Percentiles rank a stretch among this genome's conserved stretches.
Conservation (phyloP, 2,113 vertebrate genomes). For the Plestiodon gilberti region DNA sequence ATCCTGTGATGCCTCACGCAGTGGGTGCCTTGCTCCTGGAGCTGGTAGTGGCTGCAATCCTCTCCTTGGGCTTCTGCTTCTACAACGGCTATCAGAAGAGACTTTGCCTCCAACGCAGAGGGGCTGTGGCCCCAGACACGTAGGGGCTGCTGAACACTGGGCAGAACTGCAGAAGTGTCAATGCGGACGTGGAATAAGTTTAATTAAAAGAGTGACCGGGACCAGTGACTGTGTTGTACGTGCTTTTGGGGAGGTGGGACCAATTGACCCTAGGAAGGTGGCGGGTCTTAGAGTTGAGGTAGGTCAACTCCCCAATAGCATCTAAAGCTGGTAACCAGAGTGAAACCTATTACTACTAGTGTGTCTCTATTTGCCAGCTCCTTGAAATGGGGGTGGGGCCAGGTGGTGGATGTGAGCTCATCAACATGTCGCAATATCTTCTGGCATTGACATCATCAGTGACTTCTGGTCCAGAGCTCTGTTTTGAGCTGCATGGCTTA, state of each 20-base stretch:
- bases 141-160: not conserved
- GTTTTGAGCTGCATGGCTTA: too few relatives aligned
- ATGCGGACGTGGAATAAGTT: not conserved
- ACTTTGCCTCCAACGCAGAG: not conserved
- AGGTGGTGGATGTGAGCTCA: too few relatives aligned
- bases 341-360: too few relatives aligned
- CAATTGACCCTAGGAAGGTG: not conserved
- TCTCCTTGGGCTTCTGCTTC: not conserved
- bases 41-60: not conserved
- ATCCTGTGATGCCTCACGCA: not conserved
- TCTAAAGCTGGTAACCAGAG: too few relatives aligned
- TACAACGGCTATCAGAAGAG: not conserved
- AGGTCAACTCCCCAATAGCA: too few relatives aligned
- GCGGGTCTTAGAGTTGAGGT: too few relatives aligned
- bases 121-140: not conserved
- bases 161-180: not conserved
- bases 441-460: too few relatives aligned
- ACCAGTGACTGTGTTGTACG: too few relatives aligned
- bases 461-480: too few relatives aligned
- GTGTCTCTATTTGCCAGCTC: too few relatives aligned
- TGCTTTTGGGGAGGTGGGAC: not conserved
- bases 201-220: not conserved
- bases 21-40: conserved; percentile 17
- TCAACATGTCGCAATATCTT: too few relatives aligned
- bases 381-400: too few relatives aligned